Evolutionary conservation across 2,113 vertebrate genomes (phyloP).

Genomic region (Sinocyclocheilus grahami): DNA sequence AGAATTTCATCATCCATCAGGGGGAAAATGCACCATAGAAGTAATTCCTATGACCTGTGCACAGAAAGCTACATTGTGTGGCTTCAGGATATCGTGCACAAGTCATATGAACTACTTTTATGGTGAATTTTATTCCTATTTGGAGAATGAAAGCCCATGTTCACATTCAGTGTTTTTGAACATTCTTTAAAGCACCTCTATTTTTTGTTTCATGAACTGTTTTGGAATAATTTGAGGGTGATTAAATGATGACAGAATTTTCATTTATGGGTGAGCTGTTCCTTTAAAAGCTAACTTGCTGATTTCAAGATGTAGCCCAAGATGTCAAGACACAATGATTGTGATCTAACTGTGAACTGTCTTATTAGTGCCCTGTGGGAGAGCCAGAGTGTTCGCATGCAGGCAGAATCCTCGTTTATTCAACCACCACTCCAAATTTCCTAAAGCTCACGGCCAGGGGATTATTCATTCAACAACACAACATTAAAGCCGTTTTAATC

Average conservation of each 20-base stretch:
- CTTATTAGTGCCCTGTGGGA: neutral
- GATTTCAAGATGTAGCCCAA: neutral
- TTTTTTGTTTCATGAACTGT: neutral
- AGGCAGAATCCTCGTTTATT: constrained; percentile 3
- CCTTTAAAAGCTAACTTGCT: constrained; percentile 2
- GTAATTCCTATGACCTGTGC: no score
- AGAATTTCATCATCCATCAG: no score
- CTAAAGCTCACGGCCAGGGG: constrained; percentile 6
- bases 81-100: neutral
- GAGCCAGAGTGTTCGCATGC: neutral
- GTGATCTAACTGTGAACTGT: neutral
- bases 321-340: neutral
- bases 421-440: constrained; percentile 10
- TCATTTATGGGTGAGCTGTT: neutral
- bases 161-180: neutral
- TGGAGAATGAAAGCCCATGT: neutral
- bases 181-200: neutral
- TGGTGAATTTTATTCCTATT: neutral
- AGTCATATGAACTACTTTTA: neutral
- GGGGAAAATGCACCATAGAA: no score
- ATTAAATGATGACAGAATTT: neutral
- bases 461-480: constrained; percentile 32
- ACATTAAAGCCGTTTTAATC: constrained; percentile 19
- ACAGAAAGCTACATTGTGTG: neutral
- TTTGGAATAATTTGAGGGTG: neutral